phyloP scores from a whole-genome alignment of 2,797 vertebrate genomes.

The Pipistrellus kuhlii region DNA sequence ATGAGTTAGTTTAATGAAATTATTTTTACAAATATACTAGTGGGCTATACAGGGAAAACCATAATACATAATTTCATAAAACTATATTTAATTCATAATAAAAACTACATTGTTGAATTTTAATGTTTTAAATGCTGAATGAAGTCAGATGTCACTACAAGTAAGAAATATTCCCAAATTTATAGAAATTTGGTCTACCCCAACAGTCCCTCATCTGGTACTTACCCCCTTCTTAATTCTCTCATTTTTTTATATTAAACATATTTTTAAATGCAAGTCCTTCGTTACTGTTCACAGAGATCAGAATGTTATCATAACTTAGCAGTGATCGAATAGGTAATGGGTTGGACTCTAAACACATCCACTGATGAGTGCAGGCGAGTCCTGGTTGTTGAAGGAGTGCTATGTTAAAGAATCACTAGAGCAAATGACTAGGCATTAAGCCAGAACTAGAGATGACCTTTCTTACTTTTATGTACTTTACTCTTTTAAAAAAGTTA shows the following conservation, averaged over 20 bases:
- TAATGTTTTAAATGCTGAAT: constrained; percentile 15
- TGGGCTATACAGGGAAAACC: background rate
- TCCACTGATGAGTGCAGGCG: background rate
- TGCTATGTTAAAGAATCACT: background rate
- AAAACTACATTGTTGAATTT: constrained; percentile 19
- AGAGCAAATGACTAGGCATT: background rate
- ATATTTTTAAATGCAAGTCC: background rate
- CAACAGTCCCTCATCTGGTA: background rate
- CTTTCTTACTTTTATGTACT: background rate
- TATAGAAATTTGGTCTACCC: background rate
- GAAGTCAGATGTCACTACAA: background rate
- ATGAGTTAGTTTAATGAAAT: constrained; percentile 20
- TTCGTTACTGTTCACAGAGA: background rate
- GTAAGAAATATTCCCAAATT: background rate
- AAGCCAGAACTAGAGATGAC: background rate
- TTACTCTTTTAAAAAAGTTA: background rate
- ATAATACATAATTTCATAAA: constrained; percentile 18
- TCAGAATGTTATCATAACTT: background rate
- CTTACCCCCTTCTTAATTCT: background rate
- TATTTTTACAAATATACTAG: background rate
- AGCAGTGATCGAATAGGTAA: background rate
- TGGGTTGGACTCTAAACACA: background rate
- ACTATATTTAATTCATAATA: background rate
- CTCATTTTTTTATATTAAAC: background rate
- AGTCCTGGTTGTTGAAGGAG: background rate